Evolutionary conservation across 2,113 vertebrate species (phyloP).

Genomic region (Carollia perspicillata): DNA sequence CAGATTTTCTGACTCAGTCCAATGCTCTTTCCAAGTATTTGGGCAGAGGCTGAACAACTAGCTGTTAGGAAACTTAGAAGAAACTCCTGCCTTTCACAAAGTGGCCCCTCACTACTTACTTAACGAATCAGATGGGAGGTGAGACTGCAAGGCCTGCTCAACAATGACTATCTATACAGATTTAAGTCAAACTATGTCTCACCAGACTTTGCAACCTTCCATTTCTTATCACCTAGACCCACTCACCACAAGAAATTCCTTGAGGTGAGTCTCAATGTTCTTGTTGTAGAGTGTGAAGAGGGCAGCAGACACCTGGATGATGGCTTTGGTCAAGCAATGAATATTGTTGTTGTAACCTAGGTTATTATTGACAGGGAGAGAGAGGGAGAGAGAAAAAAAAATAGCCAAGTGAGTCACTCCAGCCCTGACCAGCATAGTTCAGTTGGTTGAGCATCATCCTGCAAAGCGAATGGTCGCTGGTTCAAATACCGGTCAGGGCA

Average conservation of each 20-base stretch:
- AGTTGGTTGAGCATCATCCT: no score
- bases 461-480: no score
- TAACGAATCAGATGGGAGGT: background rate
- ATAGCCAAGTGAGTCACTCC: background rate
- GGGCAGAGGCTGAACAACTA: background rate
- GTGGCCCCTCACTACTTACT: background rate
- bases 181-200: background rate
- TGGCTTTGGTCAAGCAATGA: constrained; percentile 91
- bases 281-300: constrained; percentile 92
- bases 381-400: background rate
- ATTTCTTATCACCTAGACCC: background rate
- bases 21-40: background rate
- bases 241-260: constrained; percentile 93
- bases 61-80: background rate
- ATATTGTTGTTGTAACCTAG: constrained; percentile 93
- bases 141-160: background rate
- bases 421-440: no score
- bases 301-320: constrained; percentile 91
- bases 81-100: background rate
- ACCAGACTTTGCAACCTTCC: background rate
- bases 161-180: background rate
- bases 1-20: constrained; percentile 11
- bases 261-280: constrained; percentile 93
- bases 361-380: background rate
- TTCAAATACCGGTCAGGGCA: no score